These are phyloP conservation scores for Drosophila recens DNA, from an alignment of 2,888 invertebrate species.

Conservation along the genomic window DNA sequence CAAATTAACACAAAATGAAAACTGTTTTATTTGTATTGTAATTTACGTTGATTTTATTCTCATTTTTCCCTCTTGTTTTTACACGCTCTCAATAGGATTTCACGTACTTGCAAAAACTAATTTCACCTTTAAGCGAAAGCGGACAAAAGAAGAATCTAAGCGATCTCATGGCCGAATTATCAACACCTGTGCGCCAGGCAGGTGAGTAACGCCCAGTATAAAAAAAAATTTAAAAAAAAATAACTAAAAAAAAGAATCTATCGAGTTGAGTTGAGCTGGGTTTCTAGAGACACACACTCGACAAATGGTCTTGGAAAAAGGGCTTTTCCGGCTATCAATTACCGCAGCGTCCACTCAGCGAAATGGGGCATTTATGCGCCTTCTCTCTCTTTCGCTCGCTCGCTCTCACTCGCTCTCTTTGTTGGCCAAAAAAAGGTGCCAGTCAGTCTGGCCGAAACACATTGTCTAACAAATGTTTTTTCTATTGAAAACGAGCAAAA, in stretches of 20 bases:
- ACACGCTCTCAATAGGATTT: slow-evolving; percentile 79
- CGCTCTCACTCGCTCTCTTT: neutral
- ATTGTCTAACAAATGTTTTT: slow-evolving; percentile 53
- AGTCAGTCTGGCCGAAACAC: slow-evolving; percentile 80
- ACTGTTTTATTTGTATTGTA: slow-evolving; percentile 21
- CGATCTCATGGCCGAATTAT: slow-evolving; percentile 84
- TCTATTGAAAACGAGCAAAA: slow-evolving; percentile 69
- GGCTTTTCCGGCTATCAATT: slow-evolving; percentile 65
- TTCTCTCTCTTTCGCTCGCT: neutral
- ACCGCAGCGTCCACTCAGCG: slow-evolving; percentile 48
- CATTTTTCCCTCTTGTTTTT: slow-evolving; percentile 20
- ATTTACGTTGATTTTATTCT: neutral
- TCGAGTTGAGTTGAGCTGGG: neutral
- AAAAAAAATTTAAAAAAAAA: neutral
- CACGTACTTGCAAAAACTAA: slow-evolving; percentile 83
- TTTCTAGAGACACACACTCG: neutral
- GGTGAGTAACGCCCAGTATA: slow-evolving; percentile 74
- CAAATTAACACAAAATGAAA: slow-evolving; percentile 3
- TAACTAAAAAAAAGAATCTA: neutral
- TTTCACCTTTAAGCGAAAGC: slow-evolving; percentile 81
- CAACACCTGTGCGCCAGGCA: slow-evolving; percentile 84
- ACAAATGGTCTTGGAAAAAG: slow-evolving; percentile 12
- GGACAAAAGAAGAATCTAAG: slow-evolving; percentile 84
- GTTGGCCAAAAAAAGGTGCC: slow-evolving; percentile 73
- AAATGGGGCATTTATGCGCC: slow-evolving; percentile 24